Percentiles rank a stretch among this genome's conserved stretches.
Conservation (phyloP, 2,888 invertebrate genomes). For the Tenthredo distinguenda region DNA sequence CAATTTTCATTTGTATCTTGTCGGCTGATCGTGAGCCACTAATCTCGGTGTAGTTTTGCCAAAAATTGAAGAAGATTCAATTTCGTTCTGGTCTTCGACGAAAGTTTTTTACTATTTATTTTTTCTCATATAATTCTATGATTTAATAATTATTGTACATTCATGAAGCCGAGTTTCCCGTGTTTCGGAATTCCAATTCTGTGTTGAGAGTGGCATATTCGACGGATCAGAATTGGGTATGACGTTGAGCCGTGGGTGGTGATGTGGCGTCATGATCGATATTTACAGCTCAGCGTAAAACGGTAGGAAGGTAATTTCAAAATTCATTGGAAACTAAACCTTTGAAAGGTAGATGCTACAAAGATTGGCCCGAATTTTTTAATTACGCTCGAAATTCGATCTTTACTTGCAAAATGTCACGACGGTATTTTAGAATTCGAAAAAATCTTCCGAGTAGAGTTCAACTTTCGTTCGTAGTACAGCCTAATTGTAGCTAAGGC, state of each 20-base stretch:
- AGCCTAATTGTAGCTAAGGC: neutral
- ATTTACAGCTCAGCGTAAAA: slow-evolving; percentile 14
- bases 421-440: neutral
- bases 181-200: neutral
- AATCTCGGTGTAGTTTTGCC: neutral
- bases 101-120: neutral
- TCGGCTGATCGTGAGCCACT: neutral
- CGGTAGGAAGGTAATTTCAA: neutral
- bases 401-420: neutral
- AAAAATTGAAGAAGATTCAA: neutral
- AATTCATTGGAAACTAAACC: neutral
- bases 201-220: neutral
- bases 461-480: neutral
- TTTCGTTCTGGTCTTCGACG: neutral
- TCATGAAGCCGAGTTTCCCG: neutral
- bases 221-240: slow-evolving; percentile 2
- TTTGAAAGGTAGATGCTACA: neutral
- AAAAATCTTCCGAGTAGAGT: neutral
- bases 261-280: slow-evolving; percentile 37
- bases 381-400: neutral
- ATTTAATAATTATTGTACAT: neutral
- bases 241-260: neutral
- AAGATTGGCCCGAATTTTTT: neutral
- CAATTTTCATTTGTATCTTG: neutral
- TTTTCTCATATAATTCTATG: neutral